Base-by-base conservation (phyloP, 2,797 vertebrate genomes). In the Holocentrus rufus region DNA sequence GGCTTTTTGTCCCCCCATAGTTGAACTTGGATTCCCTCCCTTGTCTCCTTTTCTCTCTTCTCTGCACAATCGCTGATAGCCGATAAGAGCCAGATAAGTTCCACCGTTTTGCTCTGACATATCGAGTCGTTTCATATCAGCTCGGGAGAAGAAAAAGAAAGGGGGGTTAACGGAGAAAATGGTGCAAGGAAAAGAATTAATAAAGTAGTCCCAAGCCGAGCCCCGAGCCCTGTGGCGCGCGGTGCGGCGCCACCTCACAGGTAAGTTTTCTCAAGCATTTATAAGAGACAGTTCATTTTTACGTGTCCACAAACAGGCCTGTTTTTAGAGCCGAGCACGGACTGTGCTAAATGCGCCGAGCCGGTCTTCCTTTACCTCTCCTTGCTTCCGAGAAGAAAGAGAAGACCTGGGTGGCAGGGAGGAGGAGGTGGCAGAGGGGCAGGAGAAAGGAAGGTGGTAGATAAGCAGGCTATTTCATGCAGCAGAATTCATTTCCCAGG, bases 381-480 rank as follows among this genome's bases (percentile, higher is more conserved):
- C 69, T 67, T 58, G 53, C 63, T 50, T 49, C 34, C 53, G 22
- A 65, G 55, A 62, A 73, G 70, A 79, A 66, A 68, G n/a, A 44
- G 15, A 44, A 65, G 39, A 61, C 42, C 63, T 64, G 76, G 76
- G 68, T 65, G 74, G 81, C 46, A 64, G 46, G 52, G 27, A 0
- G 8, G 46, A 57, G 72, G 73, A 73, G 76, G 74, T 75, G 79
- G 59, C 42, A 68, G 68, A 63, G 74, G 39, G n/a, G 66, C 13
- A 27, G 77, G 46, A 67, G 65, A n/a, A 39, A 27, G 62, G 71
- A 80, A 87, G 83, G 78, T 81, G 84, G 84, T 65, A 82, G 91
- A 92, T 91, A 92, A 90, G 90, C 88, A 85, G 87, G 80, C 89
- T 77, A 82, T 91, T 91, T 92, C 91, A 87, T 89, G 88, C 88